Conservation (phyloP, 2,797 vertebrate species). For the Ptychobarbus kaznakovi region DNA sequence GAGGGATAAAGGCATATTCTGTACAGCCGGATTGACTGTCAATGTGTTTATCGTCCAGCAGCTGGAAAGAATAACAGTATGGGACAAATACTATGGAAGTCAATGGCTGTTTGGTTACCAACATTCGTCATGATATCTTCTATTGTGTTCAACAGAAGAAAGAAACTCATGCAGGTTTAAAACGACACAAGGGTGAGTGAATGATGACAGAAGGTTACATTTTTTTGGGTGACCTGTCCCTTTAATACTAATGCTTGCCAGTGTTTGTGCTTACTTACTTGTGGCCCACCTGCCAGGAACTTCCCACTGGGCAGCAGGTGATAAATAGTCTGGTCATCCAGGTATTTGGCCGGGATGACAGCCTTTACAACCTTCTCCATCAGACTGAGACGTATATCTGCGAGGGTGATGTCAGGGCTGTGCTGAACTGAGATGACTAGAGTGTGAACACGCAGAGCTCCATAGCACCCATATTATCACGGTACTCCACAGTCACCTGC, state of each 20-base stretch:
- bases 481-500: slow-evolving; percentile 81
- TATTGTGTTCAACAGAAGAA: background rate
- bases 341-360: slow-evolving; percentile 74
- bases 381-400: slow-evolving; percentile 72
- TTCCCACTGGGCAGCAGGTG: slow-evolving; percentile 79
- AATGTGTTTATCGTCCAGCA: background rate
- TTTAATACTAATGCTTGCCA: background rate
- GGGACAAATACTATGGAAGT: background rate
- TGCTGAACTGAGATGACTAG: slow-evolving; percentile 82
- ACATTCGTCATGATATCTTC: background rate
- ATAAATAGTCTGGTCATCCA: slow-evolving; percentile 78
- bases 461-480: slow-evolving; percentile 75
- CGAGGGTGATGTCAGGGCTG: slow-evolving; percentile 69
- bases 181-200: background rate
- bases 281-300: slow-evolving; percentile 76
- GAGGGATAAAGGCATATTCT: too few relatives aligned
- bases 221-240: background rate
- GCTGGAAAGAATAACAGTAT: background rate
- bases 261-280: slow-evolving; percentile 60
- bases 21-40: background rate
- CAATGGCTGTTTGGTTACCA: background rate
- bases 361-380: slow-evolving; percentile 78
- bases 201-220: background rate
- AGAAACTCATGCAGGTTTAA: background rate
- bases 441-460: slow-evolving; percentile 76